These are phyloP conservation scores for Elysia crispata DNA, from an alignment of 2,888 invertebrate genomes.

Conservation along the genomic window DNA sequence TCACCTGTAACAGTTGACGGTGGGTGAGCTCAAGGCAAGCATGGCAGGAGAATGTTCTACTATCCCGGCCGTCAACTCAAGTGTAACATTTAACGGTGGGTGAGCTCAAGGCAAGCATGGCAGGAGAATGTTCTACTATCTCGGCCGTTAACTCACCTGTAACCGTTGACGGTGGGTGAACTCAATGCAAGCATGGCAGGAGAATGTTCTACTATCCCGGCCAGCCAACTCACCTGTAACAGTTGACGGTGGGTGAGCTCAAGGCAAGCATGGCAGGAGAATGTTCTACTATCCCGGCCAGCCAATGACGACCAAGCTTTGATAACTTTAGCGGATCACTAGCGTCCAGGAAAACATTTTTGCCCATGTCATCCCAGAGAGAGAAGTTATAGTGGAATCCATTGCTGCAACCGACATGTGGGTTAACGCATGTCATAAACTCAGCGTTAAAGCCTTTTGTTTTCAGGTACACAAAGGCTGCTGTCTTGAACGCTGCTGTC, in stretches of 20 bases:
- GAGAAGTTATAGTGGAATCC: slow-evolving; percentile 51
- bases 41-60: too few species aligned
- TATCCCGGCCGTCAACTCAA: too few species aligned
- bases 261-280: slow-evolving; percentile 43
- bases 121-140: too few species aligned
- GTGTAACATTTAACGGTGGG: too few species aligned
- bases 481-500: neutral
- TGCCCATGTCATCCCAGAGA: slow-evolving; percentile 42
- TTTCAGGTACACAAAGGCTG: neutral
- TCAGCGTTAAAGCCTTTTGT: slow-evolving; percentile 30
- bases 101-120: too few species aligned
- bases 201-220: too few species aligned
- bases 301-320: slow-evolving; percentile 48
- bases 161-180: too few species aligned
- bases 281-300: slow-evolving; percentile 48
- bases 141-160: too few species aligned
- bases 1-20: too few species aligned
- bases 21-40: too few species aligned
- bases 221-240: slow-evolving; percentile 46
- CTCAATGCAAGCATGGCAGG: too few species aligned
- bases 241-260: slow-evolving; percentile 48
- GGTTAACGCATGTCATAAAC: slow-evolving; percentile 43
- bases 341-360: slow-evolving; percentile 43
- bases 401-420: slow-evolving; percentile 2
- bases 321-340: slow-evolving; percentile 38